Conservation (phyloP, 2,797 vertebrate species). For the Platalea minor region DNA sequence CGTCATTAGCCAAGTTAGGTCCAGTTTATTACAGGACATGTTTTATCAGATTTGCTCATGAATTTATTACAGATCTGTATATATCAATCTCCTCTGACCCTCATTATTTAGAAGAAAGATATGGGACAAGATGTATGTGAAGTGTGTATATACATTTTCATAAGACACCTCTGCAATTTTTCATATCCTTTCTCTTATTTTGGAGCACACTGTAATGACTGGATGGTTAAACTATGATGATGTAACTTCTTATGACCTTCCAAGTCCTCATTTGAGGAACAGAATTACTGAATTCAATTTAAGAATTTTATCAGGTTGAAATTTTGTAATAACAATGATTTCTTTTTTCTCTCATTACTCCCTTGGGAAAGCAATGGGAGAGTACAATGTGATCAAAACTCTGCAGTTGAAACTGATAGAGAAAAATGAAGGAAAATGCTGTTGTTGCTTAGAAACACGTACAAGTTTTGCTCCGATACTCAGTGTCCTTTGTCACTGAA, state of each 20-base stretch:
- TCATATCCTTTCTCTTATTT: neutral
- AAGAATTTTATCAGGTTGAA: neutral
- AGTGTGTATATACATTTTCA: neutral
- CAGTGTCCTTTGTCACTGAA: neutral
- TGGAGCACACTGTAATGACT: neutral
- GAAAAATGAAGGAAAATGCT: conserved; percentile 25
- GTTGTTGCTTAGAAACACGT: conserved; percentile 43
- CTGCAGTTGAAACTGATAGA: neutral
- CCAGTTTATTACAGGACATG: neutral
- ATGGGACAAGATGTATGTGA: neutral
- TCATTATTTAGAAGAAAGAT: neutral
- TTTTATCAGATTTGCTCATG: neutral
- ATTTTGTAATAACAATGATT: neutral
- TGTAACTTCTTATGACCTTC: neutral
- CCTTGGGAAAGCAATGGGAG: neutral
- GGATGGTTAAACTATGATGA: neutral
- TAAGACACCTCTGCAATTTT: neutral
- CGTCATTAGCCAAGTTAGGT: neutral
- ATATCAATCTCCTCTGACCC: neutral
- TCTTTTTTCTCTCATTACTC: neutral
- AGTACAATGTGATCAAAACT: neutral
- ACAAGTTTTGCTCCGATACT: neutral
- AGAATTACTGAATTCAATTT: neutral
- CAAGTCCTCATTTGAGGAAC: neutral
- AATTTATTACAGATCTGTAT: neutral